Percentiles rank a stretch among this genome's conserved stretches.
Conservation (phyloP, 2,797 vertebrate genomes). For the Danio albolineatus region DNA sequence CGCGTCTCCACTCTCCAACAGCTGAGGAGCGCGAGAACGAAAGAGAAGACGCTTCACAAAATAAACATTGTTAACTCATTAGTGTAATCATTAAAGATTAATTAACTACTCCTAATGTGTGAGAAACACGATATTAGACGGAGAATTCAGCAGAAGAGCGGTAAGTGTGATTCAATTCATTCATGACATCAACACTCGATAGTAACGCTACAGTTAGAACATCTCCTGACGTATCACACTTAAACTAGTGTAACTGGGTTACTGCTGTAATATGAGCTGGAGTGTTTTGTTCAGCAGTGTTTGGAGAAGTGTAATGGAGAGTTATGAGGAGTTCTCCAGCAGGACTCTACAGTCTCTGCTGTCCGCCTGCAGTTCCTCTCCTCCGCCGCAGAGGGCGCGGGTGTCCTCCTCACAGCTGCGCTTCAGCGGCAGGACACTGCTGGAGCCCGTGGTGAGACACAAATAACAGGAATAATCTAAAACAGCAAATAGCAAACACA, state of each 20-base stretch:
- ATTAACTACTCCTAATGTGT: too few species aligned
- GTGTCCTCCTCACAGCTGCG: constrained; percentile 4
- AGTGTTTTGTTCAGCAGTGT: not conserved
- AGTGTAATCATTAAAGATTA: not conserved
- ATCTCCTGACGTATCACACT: too few species aligned
- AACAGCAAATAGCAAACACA: too few species aligned
- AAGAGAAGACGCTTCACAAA: not conserved
- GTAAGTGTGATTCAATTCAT: constrained; percentile 9
- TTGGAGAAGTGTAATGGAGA: constrained; percentile 31
- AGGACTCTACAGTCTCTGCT: not conserved
- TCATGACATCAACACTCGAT: too few species aligned
- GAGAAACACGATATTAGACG: not conserved
- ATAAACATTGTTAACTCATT: not conserved
- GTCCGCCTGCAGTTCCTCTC: not conserved
- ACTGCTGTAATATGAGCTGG: too few species aligned
- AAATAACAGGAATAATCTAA: too few species aligned
- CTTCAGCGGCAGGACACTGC: not conserved
- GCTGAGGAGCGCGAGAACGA: not conserved
- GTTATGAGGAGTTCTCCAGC: constrained; percentile 43
- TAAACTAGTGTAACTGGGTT: too few species aligned
- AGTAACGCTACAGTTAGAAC: too few species aligned
- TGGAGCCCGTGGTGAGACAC: too few species aligned
- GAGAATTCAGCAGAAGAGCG: not conserved
- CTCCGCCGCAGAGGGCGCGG: not conserved
- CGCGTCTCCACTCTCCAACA: not conserved